Conservation (phyloP, 2,113 vertebrate genomes). For the Tamias sibiricus region DNA sequence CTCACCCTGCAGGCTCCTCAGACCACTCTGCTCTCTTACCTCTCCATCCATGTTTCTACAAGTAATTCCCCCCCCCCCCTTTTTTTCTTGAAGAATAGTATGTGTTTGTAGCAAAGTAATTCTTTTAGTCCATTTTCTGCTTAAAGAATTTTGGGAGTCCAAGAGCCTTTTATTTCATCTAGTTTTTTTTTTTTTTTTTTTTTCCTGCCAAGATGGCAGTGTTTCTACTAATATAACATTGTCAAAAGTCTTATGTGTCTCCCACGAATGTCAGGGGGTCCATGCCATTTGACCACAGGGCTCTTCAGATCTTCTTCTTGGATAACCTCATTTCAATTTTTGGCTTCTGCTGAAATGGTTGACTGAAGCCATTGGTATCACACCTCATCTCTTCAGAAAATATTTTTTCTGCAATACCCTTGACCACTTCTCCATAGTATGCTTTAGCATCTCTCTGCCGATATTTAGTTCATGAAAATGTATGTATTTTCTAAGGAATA, state of each 20-base stretch:
- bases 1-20: too few relatives aligned
- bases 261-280: not conserved
- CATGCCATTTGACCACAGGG: not conserved
- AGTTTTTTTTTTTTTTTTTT: not conserved
- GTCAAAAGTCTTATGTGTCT: not conserved
- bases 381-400: not conserved
- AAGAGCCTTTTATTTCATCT: not conserved
- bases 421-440: not conserved
- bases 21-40: too few relatives aligned
- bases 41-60: not conserved
- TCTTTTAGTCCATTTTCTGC: not conserved
- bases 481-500: not conserved
- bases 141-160: not conserved
- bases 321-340: not conserved
- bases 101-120: not conserved
- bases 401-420: not conserved
- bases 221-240: not conserved
- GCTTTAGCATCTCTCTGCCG: not conserved
- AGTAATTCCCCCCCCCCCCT: not conserved
- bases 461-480: not conserved
- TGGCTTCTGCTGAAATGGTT: not conserved
- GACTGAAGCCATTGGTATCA: not conserved
- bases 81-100: not conserved
- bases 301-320: not conserved
- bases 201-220: not conserved